A percentile compares a stretch with the other conserved stretches of the same genome.
These are phyloP conservation scores for Rhabdophis nuchalis DNA, from an alignment of 2,797 vertebrate species.

Conservation along the genomic window DNA sequence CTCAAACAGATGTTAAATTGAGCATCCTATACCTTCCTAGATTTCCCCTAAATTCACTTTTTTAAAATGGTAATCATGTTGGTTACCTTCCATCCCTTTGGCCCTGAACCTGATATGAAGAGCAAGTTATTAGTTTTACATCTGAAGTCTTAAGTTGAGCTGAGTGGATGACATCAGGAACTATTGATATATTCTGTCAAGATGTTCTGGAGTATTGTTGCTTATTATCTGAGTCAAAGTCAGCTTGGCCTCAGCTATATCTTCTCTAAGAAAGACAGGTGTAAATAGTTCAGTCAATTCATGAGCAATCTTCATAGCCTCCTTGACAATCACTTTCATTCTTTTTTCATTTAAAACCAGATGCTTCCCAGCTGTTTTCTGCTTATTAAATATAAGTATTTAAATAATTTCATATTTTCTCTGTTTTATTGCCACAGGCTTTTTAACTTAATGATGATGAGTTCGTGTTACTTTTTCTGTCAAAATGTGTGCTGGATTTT, in stretches of 20 bases:
- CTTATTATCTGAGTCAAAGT: neutral
- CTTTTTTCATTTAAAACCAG: neutral
- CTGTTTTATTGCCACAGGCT: neutral
- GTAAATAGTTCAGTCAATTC: neutral
- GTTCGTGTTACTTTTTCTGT: neutral
- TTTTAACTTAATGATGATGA: neutral
- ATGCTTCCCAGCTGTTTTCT: neutral
- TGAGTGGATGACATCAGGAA: neutral
- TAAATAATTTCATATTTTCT: neutral
- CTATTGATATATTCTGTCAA: neutral
- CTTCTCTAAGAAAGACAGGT: neutral
- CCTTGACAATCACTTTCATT: neutral
- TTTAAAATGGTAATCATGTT: neutral
- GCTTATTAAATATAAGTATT: neutral
- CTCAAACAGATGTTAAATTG: neutral
- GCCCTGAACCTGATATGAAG: neutral
- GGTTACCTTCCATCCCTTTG: neutral
- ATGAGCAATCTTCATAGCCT: neutral
- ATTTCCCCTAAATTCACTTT: neutral
- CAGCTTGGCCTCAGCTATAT: neutral
- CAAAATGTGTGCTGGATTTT: neutral
- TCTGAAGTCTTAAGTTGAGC: neutral
- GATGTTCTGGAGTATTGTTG: neutral
- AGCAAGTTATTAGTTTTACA: neutral
- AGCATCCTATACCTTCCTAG: neutral